Evolutionary conservation across 2,888 invertebrate genomes (phyloP).

Genomic region (Eupithecia exiguata): DNA sequence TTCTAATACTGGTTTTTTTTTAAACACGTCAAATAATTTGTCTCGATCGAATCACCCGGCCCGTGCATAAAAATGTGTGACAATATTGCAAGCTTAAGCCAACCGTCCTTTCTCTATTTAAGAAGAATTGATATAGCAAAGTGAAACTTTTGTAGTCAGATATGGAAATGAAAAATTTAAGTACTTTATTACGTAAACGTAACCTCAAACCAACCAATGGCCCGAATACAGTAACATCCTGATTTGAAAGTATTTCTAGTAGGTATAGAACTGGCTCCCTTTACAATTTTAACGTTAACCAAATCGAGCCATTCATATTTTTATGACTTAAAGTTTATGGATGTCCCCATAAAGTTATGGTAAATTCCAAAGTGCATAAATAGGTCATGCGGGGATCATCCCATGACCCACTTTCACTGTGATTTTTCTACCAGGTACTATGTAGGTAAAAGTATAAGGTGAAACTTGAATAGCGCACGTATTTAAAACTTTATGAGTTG

Average conservation of each 20-base stretch:
- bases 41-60: background rate
- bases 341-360: slow-evolving; percentile 42
- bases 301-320: slow-evolving; percentile 31
- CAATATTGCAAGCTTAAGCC: background rate
- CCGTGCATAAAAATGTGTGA: background rate
- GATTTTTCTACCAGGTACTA: slow-evolving; percentile 45
- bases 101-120: slow-evolving; percentile 40
- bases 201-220: slow-evolving; percentile 32
- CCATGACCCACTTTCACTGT: slow-evolving; percentile 67
- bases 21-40: too few relatives aligned
- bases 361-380: slow-evolving; percentile 46
- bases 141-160: slow-evolving; percentile 48
- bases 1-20: too few relatives aligned
- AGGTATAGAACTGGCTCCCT: slow-evolving; percentile 17
- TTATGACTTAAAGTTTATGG: slow-evolving; percentile 43
- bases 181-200: slow-evolving; percentile 40
- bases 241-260: slow-evolving; percentile 21
- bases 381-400: slow-evolving; percentile 51
- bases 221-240: slow-evolving; percentile 33
- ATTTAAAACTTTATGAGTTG: slow-evolving; percentile 30
- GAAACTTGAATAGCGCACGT: slow-evolving; percentile 23
- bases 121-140: slow-evolving; percentile 40
- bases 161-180: slow-evolving; percentile 36
- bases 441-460: slow-evolving; percentile 30
- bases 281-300: slow-evolving; percentile 18